Base-by-base conservation (phyloP, 2,113 vertebrate genomes). In the Regulus satrapa region DNA sequence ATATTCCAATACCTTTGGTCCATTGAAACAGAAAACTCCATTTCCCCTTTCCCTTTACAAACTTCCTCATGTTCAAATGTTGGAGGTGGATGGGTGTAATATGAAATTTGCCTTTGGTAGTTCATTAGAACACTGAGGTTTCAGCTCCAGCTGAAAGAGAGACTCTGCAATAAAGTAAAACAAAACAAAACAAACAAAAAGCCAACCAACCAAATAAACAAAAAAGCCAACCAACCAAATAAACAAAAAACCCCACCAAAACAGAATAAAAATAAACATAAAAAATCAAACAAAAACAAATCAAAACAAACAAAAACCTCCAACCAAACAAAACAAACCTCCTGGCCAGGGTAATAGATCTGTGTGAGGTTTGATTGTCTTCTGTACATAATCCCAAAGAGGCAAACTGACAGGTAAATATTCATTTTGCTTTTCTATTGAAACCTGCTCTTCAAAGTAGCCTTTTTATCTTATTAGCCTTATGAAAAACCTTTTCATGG, bases 11-110 rank as follows among this genome's bases (percentile, higher is more conserved):
- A 54, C 31, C 61, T 66, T 56, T 62, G 17, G 28, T 66, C n/a
- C n/a, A 58, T 4, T 61, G 54, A 72, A 88, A 63, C 5, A 18
- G 51, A 79, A 85, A 90, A 85, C 10, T 63, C 32, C 21, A 31
- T 72, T 88, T 88, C 16, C 14, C 17, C 10, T 69, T 68, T 63
- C 29, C 10, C 7, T 81, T 77, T 43, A 18, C 36, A 83, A 46
- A 71, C 74, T 62, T 77, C 20, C 10, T 72, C 13, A 7, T 29
- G 32, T 58, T 73, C 18, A 68, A 16, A 49, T 45, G 26, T 5
- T 25, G 41, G 5, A 3, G 3, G 8, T 32, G 10, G 6, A 9
- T 21, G 18, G 13, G 3, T 4, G 2, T 8, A 19, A 74, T 36
- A 75, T 24, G 20, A 7, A 56, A 64, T 75, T 91, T 66, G 18